Percentiles rank a stretch among this genome's conserved stretches.
phyloP scores from a whole-genome alignment of 2,888 invertebrate genomes.

The Diabrotica balteata region DNA sequence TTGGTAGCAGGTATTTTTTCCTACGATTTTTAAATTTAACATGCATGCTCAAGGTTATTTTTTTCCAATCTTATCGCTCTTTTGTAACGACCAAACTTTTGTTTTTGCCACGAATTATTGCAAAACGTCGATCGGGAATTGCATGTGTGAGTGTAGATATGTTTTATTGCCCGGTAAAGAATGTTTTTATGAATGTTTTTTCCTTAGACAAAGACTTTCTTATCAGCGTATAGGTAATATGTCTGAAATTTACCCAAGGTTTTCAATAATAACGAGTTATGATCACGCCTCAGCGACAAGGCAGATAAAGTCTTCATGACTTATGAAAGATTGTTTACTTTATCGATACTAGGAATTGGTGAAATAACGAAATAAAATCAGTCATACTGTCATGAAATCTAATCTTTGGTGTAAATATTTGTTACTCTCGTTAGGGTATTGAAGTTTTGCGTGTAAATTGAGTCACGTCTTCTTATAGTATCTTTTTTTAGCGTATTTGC shows the following conservation, averaged over 20 bases:
- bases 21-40: slow-evolving; percentile 14
- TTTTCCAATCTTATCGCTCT: slow-evolving; percentile 29
- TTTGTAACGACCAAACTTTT: slow-evolving; percentile 27
- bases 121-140: slow-evolving; percentile 29
- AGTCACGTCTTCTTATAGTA: too few relatives aligned
- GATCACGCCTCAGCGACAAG: slow-evolving; percentile 10
- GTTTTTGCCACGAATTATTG: slow-evolving; percentile 31
- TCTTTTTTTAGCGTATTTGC: too few relatives aligned
- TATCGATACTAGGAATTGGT: slow-evolving; percentile 9
- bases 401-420: too few relatives aligned
- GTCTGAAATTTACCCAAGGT: slow-evolving; percentile 11
- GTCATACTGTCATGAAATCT: too few relatives aligned
- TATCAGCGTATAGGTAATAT: slow-evolving; percentile 23
- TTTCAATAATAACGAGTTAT: neutral
- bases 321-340: slow-evolving; percentile 12
- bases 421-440: too few relatives aligned
- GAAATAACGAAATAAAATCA: neutral
- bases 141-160: slow-evolving; percentile 25
- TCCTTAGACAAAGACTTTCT: slow-evolving; percentile 25
- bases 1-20: slow-evolving; percentile 2
- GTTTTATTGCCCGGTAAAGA: slow-evolving; percentile 27
- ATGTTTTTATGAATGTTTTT: slow-evolving; percentile 24
- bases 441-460: too few relatives aligned
- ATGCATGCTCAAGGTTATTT: slow-evolving; percentile 26
- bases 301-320: slow-evolving; percentile 13